phyloP scores from a whole-genome alignment of 2,888 invertebrate species.

The Dusona sp. region DNA sequence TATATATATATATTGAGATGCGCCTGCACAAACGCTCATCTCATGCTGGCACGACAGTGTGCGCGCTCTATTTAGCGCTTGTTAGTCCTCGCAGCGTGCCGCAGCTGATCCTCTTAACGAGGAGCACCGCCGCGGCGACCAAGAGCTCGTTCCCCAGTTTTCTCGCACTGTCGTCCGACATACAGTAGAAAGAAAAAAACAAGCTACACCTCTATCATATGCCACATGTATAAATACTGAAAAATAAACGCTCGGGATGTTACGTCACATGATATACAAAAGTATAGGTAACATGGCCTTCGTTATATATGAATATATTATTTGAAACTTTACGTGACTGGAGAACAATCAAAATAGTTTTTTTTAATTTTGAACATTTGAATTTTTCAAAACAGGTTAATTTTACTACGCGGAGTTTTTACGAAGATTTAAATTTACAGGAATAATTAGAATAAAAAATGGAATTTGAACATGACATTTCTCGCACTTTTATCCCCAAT shows the following conservation, averaged over 20 bases:
- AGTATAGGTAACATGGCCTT: not conserved
- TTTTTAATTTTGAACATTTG: not conserved
- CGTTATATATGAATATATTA: not conserved
- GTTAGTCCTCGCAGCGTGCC: conserved; percentile 82
- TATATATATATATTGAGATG: conserved; percentile 34
- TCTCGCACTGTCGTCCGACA: conserved; percentile 35
- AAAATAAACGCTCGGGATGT: not conserved
- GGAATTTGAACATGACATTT: not conserved
- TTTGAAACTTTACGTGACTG: not conserved
- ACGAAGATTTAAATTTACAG: not conserved
- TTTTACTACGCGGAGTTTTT: too few species aligned
- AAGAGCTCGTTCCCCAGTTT: conserved; percentile 21
- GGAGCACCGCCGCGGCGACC: conserved; percentile 63
- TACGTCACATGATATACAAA: not conserved
- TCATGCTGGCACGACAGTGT: conserved; percentile 62
- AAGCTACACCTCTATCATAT: conserved; percentile 15
- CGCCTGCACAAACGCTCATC: conserved; percentile 51
- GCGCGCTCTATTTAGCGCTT: conserved; percentile 82
- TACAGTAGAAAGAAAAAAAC: conserved; percentile 31
- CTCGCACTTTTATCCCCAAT: conserved; percentile 1
- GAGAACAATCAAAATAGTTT: not conserved
- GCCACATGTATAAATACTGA: not conserved
- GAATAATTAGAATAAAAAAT: not conserved
- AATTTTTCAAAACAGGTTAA: not conserved
- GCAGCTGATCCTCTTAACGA: conserved; percentile 83